Conservation (phyloP, 2,113 vertebrate genomes). For the Hepsetus odoe region DNA sequence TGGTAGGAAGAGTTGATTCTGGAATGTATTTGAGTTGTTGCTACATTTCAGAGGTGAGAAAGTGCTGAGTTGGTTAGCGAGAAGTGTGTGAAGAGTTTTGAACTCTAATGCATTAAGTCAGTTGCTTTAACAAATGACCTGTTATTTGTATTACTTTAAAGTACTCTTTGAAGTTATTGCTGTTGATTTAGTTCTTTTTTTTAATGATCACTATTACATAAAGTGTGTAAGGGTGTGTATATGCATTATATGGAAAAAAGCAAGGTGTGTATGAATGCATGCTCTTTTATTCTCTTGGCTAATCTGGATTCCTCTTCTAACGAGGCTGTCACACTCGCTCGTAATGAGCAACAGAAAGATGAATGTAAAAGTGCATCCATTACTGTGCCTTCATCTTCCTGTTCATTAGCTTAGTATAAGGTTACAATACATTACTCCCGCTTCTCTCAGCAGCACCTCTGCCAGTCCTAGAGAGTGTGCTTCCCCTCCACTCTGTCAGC, state of each 20-base stretch:
- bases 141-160: too few species aligned
- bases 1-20: too few species aligned
- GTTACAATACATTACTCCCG: conserved; percentile 76
- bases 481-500: conserved; percentile 21
- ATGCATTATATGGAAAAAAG: conserved; percentile 11
- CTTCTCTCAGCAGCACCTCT: conserved; percentile 54
- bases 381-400: conserved; percentile 76
- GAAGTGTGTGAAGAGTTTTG: too few species aligned
- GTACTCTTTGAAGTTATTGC: too few species aligned
- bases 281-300: conserved; percentile 75
- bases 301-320: conserved; percentile 79
- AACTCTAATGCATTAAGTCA: too few species aligned
- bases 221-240: too few species aligned
- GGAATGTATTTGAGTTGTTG: too few species aligned
- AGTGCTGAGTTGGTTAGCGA: too few species aligned
- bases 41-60: too few species aligned
- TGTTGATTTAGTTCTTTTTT: too few species aligned
- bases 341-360: conserved; percentile 81
- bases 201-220: too few species aligned
- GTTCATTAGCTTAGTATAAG: conserved; percentile 81
- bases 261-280: conserved; percentile 50
- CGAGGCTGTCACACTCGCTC: conserved; percentile 73
- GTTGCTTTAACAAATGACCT: too few species aligned
- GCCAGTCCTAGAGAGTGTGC: conserved; percentile 24
- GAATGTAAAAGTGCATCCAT: conserved; percentile 77